Percentiles rank a stretch among this genome's conserved stretches.
Conservation (phyloP, 2,888 invertebrate species). For the Meteorus colon region DNA sequence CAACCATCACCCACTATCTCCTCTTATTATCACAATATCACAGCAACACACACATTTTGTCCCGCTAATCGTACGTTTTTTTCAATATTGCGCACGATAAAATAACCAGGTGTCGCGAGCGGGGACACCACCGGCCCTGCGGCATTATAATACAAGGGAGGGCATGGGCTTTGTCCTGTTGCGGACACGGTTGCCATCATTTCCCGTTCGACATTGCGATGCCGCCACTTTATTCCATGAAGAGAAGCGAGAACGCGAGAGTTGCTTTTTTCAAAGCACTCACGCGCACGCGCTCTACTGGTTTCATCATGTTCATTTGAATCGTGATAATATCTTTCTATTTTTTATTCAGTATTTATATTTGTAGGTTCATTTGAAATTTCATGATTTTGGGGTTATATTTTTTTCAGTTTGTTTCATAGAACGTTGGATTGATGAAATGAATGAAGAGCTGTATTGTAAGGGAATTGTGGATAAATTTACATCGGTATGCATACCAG, state of each 20-base stretch:
- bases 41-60: conserved; percentile 35
- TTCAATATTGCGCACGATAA: conserved; percentile 46
- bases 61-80: conserved; percentile 41
- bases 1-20: conserved; percentile 44
- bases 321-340: too few relatives aligned
- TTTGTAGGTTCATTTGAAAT: too few relatives aligned
- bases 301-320: too few relatives aligned
- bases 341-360: too few relatives aligned
- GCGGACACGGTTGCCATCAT: conserved; percentile 57
- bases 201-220: conserved; percentile 51
- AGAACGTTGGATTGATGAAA: too few relatives aligned
- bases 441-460: too few relatives aligned
- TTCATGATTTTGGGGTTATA: too few relatives aligned
- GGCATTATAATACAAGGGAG: conserved; percentile 54
- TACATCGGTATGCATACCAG: too few relatives aligned
- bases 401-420: too few relatives aligned
- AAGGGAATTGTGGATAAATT: too few relatives aligned
- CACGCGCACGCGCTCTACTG: too few relatives aligned
- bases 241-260: background rate
- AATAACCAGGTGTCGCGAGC: conserved; percentile 42
- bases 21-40: conserved; percentile 45
- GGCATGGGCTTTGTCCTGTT: conserved; percentile 62
- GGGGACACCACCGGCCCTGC: conserved; percentile 57
- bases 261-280: background rate
- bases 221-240: conserved; percentile 45